phyloP scores from a whole-genome alignment of 2,888 invertebrate species.

The Leptopilina myrica region DNA sequence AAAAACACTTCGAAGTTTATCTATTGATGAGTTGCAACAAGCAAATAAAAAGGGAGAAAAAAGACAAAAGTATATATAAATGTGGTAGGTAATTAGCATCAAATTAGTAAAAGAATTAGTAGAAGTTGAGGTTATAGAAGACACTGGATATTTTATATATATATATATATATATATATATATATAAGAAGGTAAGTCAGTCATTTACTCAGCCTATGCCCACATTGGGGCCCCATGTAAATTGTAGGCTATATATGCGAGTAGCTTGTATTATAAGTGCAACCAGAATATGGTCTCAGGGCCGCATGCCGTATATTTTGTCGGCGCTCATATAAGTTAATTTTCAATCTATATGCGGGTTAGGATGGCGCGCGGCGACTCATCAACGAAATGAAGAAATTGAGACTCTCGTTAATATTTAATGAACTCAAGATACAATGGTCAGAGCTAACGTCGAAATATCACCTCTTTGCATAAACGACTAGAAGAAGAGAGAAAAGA shows the following conservation, averaged over 20 bases:
- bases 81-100: constrained; percentile 67
- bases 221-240: constrained; percentile 68
- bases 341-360: constrained; percentile 77
- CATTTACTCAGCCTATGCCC: constrained; percentile 64
- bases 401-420: constrained; percentile 76
- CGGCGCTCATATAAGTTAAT: constrained; percentile 77
- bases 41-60: too few relatives aligned
- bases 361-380: constrained; percentile 73
- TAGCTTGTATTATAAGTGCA: constrained; percentile 65
- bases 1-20: too few relatives aligned
- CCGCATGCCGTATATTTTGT: constrained; percentile 72
- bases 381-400: constrained; percentile 76
- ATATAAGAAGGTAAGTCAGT: constrained; percentile 53
- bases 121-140: constrained; percentile 60
- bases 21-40: too few relatives aligned
- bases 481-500: neutral
- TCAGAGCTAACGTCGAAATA: constrained; percentile 64
- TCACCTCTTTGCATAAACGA: constrained; percentile 60
- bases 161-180: too few relatives aligned
- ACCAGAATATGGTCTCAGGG: constrained; percentile 52
- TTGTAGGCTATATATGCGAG: constrained; percentile 65
- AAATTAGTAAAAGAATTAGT: constrained; percentile 68
- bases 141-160: constrained; percentile 18
- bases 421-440: constrained; percentile 73
- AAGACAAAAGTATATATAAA: too few relatives aligned